Evolutionary conservation across 2,797 vertebrate species (phyloP).

Genomic region (Phaenicophaeus curvirostris): DNA sequence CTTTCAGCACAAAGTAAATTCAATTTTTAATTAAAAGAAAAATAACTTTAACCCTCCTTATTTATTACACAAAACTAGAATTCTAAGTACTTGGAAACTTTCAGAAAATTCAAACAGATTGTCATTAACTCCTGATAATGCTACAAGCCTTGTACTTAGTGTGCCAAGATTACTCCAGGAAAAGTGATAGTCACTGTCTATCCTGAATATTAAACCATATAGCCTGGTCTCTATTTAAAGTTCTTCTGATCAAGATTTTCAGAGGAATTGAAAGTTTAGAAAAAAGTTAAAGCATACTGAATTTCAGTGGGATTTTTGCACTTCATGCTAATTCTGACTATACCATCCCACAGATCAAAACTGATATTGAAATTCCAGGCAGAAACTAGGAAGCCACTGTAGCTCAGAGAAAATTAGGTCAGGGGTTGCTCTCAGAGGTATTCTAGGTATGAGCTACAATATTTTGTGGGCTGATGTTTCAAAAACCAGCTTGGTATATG

Average conservation of each 20-base stretch:
- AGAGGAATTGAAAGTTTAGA: not conserved
- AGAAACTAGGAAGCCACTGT: not conserved
- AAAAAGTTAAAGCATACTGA: not conserved
- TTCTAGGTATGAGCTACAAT: not conserved
- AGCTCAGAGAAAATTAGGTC: not conserved
- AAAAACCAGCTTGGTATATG: not conserved
- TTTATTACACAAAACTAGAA: slow-evolving; percentile 21
- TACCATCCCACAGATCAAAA: not conserved
- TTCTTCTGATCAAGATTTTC: not conserved
- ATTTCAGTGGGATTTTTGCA: not conserved
- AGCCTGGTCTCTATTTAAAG: not conserved
- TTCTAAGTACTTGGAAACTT: slow-evolving; percentile 21
- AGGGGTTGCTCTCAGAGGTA: not conserved
- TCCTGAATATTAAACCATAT: not conserved
- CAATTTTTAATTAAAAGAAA: slow-evolving; percentile 57
- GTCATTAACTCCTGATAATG: not conserved
- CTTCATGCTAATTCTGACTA: not conserved
- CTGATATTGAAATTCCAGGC: not conserved
- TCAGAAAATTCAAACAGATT: not conserved
- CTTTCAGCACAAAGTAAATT: slow-evolving; percentile 56
- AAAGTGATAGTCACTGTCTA: not conserved
- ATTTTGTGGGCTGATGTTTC: not conserved
- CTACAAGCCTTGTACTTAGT: not conserved
- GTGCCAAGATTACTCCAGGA: not conserved
- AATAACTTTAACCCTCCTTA: slow-evolving; percentile 33